phyloP scores from a whole-genome alignment of 2,113 vertebrate genomes.

The Dromaius novaehollandiae region DNA sequence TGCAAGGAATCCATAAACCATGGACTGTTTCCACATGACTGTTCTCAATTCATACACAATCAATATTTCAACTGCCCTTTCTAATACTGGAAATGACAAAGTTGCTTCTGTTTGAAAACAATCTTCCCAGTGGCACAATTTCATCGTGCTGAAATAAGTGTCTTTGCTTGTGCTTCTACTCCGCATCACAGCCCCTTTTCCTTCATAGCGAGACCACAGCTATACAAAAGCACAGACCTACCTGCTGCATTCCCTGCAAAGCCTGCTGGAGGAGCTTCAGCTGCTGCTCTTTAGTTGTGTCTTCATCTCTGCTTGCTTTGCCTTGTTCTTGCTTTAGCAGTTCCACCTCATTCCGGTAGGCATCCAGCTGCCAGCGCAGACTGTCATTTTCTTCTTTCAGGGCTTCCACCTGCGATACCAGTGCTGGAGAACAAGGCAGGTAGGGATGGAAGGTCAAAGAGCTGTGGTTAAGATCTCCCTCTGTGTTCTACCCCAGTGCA shows the following conservation, averaged over 20 bases:
- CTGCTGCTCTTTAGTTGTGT: slow-evolving; percentile 89
- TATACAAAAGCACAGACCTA: background rate
- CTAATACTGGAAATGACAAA: background rate
- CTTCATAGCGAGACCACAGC: background rate
- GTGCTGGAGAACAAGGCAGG: slow-evolving; percentile 59
- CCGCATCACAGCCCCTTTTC: background rate
- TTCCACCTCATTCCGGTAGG: slow-evolving; percentile 94
- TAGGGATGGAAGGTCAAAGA: background rate
- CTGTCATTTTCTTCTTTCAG: slow-evolving; percentile 96
- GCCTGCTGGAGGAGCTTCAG: slow-evolving; percentile 94
- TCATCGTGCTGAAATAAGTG: background rate
- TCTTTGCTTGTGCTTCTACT: background rate
- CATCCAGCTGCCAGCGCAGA: slow-evolving; percentile 94
- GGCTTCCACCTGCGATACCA: slow-evolving; percentile 86
- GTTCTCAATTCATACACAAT: background rate
- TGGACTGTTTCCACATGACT: background rate
- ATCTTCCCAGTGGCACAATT: background rate
- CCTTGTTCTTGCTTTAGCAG: slow-evolving; percentile 94
- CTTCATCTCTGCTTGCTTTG: slow-evolving; percentile 86
- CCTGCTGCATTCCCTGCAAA: slow-evolving; percentile 97
- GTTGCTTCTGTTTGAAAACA: background rate
- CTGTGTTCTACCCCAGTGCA: background rate
- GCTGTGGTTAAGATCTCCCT: rapidly evolving
- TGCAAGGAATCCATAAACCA: background rate
- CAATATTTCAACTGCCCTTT: background rate